These are phyloP conservation scores for Amblyopsis hoosieri DNA, from an alignment of 2,797 vertebrate species.

Conservation along the genomic window DNA sequence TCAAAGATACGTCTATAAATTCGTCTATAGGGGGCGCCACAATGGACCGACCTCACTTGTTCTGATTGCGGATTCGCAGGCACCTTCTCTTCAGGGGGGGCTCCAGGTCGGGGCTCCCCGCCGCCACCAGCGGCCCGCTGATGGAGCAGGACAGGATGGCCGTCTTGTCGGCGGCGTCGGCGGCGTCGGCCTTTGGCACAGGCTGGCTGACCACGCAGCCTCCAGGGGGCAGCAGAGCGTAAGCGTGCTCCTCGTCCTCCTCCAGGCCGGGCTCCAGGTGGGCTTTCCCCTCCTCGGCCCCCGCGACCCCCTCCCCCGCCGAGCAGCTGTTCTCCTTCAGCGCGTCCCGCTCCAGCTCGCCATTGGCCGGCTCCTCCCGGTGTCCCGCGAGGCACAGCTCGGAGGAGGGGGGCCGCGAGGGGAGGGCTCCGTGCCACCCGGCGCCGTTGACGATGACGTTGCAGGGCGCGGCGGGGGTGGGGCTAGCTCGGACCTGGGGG, in stretches of 20 bases:
- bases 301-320: conserved; percentile 71
- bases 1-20: no score
- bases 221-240: conserved; percentile 90
- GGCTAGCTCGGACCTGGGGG: conserved; percentile 59
- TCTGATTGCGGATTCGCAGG: conserved; percentile 99
- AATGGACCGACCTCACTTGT: conserved; percentile 85
- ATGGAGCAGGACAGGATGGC: conserved; percentile 92
- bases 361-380: conserved; percentile 74
- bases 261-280: conserved; percentile 86
- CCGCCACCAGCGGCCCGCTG: conserved; percentile 86
- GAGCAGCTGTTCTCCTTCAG: conserved; percentile 97
- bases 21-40: background rate
- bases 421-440: conserved; percentile 65
- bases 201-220: conserved; percentile 97
- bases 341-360: conserved; percentile 91
- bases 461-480: conserved; percentile 80
- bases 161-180: conserved; percentile 89
- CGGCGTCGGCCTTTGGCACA: conserved; percentile 95
- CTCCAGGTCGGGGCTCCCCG: conserved; percentile 92
- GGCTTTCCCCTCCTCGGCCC: conserved; percentile 86
- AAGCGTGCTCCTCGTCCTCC: conserved; percentile 90
- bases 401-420: conserved; percentile 58
- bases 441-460: conserved; percentile 97
- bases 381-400: conserved; percentile 55
- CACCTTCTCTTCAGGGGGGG: conserved; percentile 98